Evolutionary conservation across 2,888 invertebrate genomes (phyloP), one percentile per base, ranked within the genome.

Genomic region (Hololepta plana): DNA sequence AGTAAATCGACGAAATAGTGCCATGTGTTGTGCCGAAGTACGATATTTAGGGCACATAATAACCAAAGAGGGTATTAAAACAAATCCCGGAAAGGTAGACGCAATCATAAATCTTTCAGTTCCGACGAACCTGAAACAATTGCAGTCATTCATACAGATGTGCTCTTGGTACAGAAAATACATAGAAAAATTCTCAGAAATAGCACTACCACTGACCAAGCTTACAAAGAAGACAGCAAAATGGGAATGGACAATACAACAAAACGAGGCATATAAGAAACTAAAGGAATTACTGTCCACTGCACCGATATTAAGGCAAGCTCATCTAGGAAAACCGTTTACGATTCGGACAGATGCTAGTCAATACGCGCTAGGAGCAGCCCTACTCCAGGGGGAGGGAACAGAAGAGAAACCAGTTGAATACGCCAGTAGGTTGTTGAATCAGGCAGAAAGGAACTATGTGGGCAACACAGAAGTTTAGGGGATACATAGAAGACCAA

Each of bases 401-500:
- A 17, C 23, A 3, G 30, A 35, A 6, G 33, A 37, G 12, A 28
- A 24, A n/a, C 35, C 33, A 3, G 23, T 35, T 12, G 32, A 35
- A 12, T 32, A 29, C 12, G 31, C 31, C 3, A 35, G 32, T 24
- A 20, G 29, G 9, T 20, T 31, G 2, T 32, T 37, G 31, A 29
- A 33, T 26, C 19, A 34, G 15, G 9, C 38, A 4, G 35, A 36
- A 20, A 17, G 20, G 8, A 46, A 44, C 12, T 50, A 52, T 38
- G 4, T 51, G 36, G 37, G 49, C 47, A 3, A 31, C 49, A 1
- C 27, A 40, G 12, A 50, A 51, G 27, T 57, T 51, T 30, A 30
- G 47, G 7, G 46, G 42, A 1, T 57, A 48, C 30, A 31, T 57
- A 1, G 47, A 49, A 23, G 47, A 47, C 1, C 16, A 39, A 3